Percentiles rank a stretch among this genome's conserved stretches.
phyloP scores from a whole-genome alignment of 2,888 invertebrate genomes.

The Pandemis corylana region DNA sequence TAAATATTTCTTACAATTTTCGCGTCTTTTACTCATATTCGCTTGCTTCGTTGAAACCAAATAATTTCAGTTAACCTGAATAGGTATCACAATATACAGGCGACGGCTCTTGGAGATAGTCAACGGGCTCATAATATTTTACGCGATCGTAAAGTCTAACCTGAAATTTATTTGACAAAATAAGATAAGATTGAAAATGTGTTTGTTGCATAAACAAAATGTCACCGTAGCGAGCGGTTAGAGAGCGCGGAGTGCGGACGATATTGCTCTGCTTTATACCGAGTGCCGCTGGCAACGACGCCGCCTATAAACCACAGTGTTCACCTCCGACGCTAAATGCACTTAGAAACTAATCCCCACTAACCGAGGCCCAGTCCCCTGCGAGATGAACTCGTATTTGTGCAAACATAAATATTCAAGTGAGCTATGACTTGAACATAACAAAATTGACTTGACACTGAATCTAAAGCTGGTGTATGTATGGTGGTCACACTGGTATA shows the following conservation, averaged over 20 bases:
- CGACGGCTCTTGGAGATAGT: slow-evolving; percentile 11
- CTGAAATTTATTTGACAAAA: slow-evolving; percentile 38
- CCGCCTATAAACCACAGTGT: slow-evolving; percentile 39
- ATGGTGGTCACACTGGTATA: background rate
- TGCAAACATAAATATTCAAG: slow-evolving; percentile 25
- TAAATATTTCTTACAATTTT: slow-evolving; percentile 13
- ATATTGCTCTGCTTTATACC: slow-evolving; percentile 38
- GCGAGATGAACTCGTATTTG: slow-evolving; percentile 30
- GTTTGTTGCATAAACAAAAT: slow-evolving; percentile 42
- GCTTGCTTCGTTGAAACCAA: background rate
- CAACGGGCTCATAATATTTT: slow-evolving; percentile 27
- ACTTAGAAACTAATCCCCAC: slow-evolving; percentile 41
- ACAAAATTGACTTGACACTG: slow-evolving; percentile 26
- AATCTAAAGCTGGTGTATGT: background rate
- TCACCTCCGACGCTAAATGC: slow-evolving; percentile 40
- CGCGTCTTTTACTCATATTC: background rate
- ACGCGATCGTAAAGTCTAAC: slow-evolving; percentile 29
- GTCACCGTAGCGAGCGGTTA: slow-evolving; percentile 22
- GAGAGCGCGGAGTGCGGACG: slow-evolving; percentile 21
- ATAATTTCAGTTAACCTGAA: background rate
- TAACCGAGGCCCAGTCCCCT: slow-evolving; percentile 19
- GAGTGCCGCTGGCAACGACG: slow-evolving; percentile 33
- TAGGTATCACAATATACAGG: background rate
- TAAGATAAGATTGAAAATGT: slow-evolving; percentile 41
- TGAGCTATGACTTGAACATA: background rate